Conservation (phyloP, 1,140 invertebrate genomes). For the Zaprionus inermis region DNA sequence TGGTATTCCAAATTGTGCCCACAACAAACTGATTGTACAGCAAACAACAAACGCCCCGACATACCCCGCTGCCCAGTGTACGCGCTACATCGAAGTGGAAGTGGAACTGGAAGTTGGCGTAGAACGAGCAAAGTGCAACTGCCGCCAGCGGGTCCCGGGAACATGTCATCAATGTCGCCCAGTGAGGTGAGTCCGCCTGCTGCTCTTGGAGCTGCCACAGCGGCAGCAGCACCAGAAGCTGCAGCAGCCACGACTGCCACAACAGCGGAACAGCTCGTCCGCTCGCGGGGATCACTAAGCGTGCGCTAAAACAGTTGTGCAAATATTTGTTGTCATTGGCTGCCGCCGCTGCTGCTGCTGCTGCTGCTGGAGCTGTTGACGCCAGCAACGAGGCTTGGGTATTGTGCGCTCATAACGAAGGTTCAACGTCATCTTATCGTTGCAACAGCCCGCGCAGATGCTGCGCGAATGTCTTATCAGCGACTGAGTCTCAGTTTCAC, state of each 20-base stretch:
- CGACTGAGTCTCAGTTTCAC: conserved; percentile 12
- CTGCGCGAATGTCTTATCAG: conserved; percentile 18
- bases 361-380: conserved; percentile 4
- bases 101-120: conserved; percentile 21
- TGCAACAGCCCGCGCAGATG: conserved; percentile 12
- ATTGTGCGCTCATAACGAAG: neutral
- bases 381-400: neutral
- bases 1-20: conserved; percentile 35
- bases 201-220: neutral
- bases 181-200: conserved; percentile 63
- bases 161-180: conserved; percentile 72
- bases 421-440: conserved; percentile 70
- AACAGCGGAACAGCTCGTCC: neutral
- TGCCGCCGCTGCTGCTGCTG: neutral
- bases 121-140: conserved; percentile 43
- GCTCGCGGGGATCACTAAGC: neutral
- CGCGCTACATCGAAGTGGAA: neutral
- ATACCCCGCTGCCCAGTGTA: neutral
- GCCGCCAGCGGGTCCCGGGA: conserved; percentile 28
- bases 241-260: neutral
- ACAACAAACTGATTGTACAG: conserved; percentile 19
- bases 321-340: conserved; percentile 59
- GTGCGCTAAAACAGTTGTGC: conserved; percentile 54
- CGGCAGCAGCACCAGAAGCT: conserved; percentile 1
- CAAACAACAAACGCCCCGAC: conserved; percentile 8